Base-by-base conservation (phyloP, 2,113 vertebrate genomes). In the Anoplopoma fimbria region DNA sequence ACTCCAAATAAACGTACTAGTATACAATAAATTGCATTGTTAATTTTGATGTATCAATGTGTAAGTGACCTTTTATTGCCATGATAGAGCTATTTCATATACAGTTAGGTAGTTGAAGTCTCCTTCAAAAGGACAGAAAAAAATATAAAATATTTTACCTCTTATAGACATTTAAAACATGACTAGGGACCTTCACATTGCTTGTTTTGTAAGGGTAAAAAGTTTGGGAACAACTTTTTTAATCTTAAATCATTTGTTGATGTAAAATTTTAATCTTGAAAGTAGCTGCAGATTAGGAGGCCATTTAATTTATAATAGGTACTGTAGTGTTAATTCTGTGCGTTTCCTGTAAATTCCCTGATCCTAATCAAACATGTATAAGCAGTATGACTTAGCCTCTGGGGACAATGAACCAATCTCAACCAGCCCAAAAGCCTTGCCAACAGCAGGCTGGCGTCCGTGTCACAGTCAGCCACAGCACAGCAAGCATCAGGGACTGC, bases 401-500 rank as follows among this genome's bases (percentile, higher is more conserved):
- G 42, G 61, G 78, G 72, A 77, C 53, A 78, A 27, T 21, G 25
- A 69, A 65, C 27, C 61, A 49, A 84, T 84, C 40, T 64, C 38
- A 78, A 81, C 5, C 58, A 42, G 51, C 57, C 81, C 65, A 40
- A 6, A 36, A 78, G 72, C 61, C 67, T 47, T 6, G 5, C 67
- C 40, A 33, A 12, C 69, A 40, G 73, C 69, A 57, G 47, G 42
- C 53, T 68, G 31, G 62, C 61, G 51, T 81, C 68, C 73, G 57
- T 55, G 65, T 69, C 49, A 8, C 63, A 47, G 29, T 47, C 77
- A 76, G 76, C 45, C 70, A 29, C 70, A 76, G 69, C 47, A 70
- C 70, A 88, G 69, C 47, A 2, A 79, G 87, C 68, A 71, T 89
- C 87, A 31, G 62, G 69, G 81, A 69, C 71, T 85, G 78, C 81